Base-by-base conservation (phyloP, 2,113 vertebrate species). In the Pomatorhinus ruficollis region DNA sequence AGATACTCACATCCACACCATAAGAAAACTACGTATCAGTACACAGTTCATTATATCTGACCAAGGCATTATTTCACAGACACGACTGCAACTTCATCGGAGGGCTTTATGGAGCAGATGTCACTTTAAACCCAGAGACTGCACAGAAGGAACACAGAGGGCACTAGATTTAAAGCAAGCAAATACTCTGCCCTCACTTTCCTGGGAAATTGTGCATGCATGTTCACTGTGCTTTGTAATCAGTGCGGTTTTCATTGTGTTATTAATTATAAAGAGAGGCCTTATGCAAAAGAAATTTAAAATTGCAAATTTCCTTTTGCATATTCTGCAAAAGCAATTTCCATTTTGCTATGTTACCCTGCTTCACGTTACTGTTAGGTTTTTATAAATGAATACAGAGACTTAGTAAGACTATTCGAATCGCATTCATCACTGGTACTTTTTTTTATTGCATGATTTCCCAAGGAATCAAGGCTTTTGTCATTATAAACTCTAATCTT, bases 71-170 rank as follows among this genome's bases (percentile, higher is more conserved):
- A 81, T 52, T 87, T 83, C 83, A 92, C 71, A 92, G 60, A 37
- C 0, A 0, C 87, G 39, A 28, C 15, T 83, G 56, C 39, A 83
- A 63, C 71, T 94, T 85, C 72, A 57, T 88, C 31, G 31, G 47
- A 81, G 39, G 33, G 42, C 61, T 94, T 77, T 70, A 59, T 18
- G 40, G 61, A 72, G 74, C 85, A 71, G 35, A 64, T 75, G 37
- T 64, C 60, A 45, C 69, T 83, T 93, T 78, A 96, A 94, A 95
- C 52, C 64, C 68, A 86, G 60, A 85, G 47, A 78, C 40, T n/a
- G 28, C 37, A 44, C 69, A 15, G 39, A 93, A 89, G 76, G 75
- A 95, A 90, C 1, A 4, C 56, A 95, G 83, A 93, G 35, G 61
- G 40, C 64, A 90, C 56, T 24, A 75, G 65, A 90, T 75, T 94